Evolutionary conservation across 2,797 vertebrate species (phyloP).

Genomic region (Danio choprae): DNA sequence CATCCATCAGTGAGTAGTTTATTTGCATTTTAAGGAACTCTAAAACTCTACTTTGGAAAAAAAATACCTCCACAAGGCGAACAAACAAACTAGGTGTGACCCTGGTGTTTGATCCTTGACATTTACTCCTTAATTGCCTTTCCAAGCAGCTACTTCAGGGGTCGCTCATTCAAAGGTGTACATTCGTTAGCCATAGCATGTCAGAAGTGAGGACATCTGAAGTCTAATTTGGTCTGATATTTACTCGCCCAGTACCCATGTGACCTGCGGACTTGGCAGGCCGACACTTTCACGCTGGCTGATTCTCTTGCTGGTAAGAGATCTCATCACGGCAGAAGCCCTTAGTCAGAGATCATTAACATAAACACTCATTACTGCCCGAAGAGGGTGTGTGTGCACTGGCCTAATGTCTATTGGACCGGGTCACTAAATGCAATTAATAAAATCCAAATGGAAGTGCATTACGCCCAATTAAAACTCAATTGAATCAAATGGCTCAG

Average conservation of each 20-base stretch:
- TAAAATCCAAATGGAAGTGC: slow-evolving; percentile 72
- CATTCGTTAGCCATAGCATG: slow-evolving; percentile 49
- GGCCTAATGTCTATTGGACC: slow-evolving; percentile 63
- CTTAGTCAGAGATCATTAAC: slow-evolving; percentile 70
- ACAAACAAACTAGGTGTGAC: slow-evolving; percentile 33
- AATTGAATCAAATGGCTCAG: slow-evolving; percentile 66
- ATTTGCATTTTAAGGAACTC: not conserved
- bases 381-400: slow-evolving; percentile 64
- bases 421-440: slow-evolving; percentile 73
- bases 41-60: not conserved
- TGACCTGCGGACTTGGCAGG: not conserved
- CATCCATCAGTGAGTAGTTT: not conserved
- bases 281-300: not conserved
- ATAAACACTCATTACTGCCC: slow-evolving; percentile 69
- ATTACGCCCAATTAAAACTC: slow-evolving; percentile 79
- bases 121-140: slow-evolving; percentile 70
- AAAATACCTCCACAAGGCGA: not conserved
- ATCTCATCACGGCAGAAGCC: slow-evolving; percentile 70
- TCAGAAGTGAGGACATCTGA: slow-evolving; percentile 56
- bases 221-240: slow-evolving; percentile 58
- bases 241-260: slow-evolving; percentile 55
- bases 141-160: slow-evolving; percentile 39
- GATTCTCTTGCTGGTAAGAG: slow-evolving; percentile 47
- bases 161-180: slow-evolving; percentile 48
- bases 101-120: slow-evolving; percentile 68